Base-by-base conservation (phyloP, 1,140 invertebrate genomes). In the Trachymyrmex septentrionalis region DNA sequence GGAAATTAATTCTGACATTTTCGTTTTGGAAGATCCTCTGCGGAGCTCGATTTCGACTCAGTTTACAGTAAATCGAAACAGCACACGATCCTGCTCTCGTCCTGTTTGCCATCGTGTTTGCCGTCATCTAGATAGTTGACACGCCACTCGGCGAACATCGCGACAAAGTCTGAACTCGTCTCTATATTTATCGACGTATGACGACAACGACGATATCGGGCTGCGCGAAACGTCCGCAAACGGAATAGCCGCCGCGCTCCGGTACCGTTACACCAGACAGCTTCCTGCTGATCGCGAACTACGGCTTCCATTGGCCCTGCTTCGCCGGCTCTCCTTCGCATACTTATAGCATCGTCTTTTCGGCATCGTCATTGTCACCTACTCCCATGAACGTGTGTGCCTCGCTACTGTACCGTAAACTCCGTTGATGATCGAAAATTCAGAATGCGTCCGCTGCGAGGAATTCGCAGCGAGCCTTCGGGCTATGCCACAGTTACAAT, bases 211-310 rank as follows among this genome's bases (percentile, higher is more conserved):
- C 24, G 48, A 75, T 59, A 55, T 59, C 72, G 71, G 71, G 4
- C 50, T 75, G 63, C 63, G 72, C 85, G 91, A 86, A 78, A 27
- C 73, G 44, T 80, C 53, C 73, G 59, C 86, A 30, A 76, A 24
- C 67, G 59, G 48, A 81, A 87, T 75, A 86, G 76, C 63, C 88
- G 76, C 57, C 88, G 57, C 66, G 59, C 48, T 55, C 89, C 86
- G 86, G 85, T 94, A 93, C 93, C 93, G 94, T 95, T 95, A 95
- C 86, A 90, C 6, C 38, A 92, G 92, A 89, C 90, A 93, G 91
- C 90, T 94, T 94, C 94, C 92, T 94, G 94, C 92, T 91, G 86
- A 85, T 44, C 80, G 87, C 64, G 55, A 14, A 67, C n/a, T 24
- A 38, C 89, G 84, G 82, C 90, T 88, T 88, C 88, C 90, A 88